Conservation (phyloP, 2,113 vertebrate species). For the Sinocyclocheilus maitianheensis region DNA sequence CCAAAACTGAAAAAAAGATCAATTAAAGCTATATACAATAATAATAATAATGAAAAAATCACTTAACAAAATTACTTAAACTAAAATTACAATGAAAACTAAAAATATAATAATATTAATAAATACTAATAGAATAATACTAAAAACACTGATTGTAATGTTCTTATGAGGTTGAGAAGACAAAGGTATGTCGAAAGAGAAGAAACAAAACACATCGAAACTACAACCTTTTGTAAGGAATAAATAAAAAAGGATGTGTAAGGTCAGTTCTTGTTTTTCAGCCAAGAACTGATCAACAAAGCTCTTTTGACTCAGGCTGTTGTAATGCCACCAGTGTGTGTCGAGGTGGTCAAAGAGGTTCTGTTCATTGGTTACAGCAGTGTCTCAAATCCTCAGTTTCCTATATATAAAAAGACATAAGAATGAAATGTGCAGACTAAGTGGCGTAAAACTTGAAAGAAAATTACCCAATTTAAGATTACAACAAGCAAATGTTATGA, state of each 20-base stretch:
- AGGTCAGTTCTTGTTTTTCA: not conserved
- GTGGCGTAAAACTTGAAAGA: not conserved
- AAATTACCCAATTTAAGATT: not conserved
- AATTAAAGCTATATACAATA: too few species aligned
- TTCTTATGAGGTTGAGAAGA: not conserved
- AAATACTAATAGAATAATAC: not conserved
- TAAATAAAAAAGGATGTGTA: not conserved
- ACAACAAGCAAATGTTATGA: not conserved
- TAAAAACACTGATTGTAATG: not conserved
- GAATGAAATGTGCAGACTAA: not conserved
- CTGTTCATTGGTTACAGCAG: not conserved
- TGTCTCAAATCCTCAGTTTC: not conserved
- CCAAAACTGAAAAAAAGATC: too few species aligned
- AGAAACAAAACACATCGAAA: not conserved
- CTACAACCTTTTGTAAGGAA: too few species aligned
- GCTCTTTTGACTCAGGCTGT: not conserved
- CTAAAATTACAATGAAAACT: too few species aligned
- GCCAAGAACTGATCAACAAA: conserved; percentile 2
- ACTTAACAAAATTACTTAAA: too few species aligned
- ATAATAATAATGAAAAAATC: too few species aligned
- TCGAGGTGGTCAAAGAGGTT: not conserved
- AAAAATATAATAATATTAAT: not conserved
- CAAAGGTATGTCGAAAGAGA: not conserved
- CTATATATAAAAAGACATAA: not conserved
- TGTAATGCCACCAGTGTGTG: conserved; percentile 2